Conservation (phyloP, 2,113 vertebrate species). For the Alligator mississippiensis region DNA sequence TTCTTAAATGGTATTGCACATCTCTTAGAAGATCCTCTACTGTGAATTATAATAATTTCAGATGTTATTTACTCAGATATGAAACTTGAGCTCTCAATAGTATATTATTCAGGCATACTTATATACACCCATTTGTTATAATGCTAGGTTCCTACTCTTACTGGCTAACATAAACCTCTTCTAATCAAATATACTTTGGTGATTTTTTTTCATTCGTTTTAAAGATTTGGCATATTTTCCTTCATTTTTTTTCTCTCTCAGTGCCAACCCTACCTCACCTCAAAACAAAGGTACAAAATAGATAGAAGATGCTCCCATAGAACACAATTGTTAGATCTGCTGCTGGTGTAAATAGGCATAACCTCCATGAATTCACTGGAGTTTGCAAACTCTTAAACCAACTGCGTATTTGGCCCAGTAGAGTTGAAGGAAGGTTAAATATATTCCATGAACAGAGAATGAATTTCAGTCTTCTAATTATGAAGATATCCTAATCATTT, state of each 20-base stretch:
- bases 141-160: not conserved
- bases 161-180: not conserved
- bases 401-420: not conserved
- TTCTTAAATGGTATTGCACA: not conserved
- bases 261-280: not conserved
- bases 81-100: not conserved
- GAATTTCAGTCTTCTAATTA: not conserved
- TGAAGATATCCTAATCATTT: not conserved
- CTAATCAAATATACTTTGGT: not conserved
- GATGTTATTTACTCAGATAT: not conserved
- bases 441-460: not conserved
- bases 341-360: not conserved
- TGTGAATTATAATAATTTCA: not conserved
- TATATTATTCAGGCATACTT: not conserved
- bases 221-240: not conserved
- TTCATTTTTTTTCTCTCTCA: not conserved
- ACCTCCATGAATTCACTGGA: not conserved
- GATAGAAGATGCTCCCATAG: not conserved
- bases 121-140: not conserved
- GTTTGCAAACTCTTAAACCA: not conserved
- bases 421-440: not conserved
- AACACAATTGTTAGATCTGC: not conserved
- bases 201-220: not conserved
- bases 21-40: not conserved
- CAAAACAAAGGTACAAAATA: too few relatives aligned